These are phyloP conservation scores for Opisthocomus hoazin DNA, from an alignment of 2,113 vertebrate genomes.

Conservation along the genomic window DNA sequence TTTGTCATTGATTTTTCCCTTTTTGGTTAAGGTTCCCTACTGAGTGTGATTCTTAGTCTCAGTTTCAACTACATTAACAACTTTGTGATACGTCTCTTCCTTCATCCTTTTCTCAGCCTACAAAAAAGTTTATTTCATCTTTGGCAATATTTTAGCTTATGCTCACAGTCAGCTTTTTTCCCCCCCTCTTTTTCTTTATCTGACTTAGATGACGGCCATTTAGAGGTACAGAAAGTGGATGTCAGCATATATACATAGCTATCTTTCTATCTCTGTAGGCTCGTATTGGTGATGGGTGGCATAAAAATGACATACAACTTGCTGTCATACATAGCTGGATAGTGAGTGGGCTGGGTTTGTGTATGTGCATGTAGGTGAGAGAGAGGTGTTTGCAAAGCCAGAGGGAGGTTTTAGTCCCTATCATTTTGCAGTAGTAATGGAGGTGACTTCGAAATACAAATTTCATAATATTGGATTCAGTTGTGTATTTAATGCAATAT, in stretches of 20 bases:
- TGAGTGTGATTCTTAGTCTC: slow-evolving; percentile 19
- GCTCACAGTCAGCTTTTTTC: background rate
- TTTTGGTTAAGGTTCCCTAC: slow-evolving; percentile 34
- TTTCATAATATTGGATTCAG: background rate
- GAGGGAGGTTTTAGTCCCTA: background rate
- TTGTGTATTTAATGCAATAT: background rate
- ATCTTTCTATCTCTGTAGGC: background rate
- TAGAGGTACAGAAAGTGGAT: background rate
- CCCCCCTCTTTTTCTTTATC: background rate
- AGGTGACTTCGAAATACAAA: background rate
- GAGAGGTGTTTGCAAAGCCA: background rate
- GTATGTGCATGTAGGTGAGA: background rate
- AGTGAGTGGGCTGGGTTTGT: background rate
- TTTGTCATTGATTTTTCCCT: slow-evolving; percentile 57
- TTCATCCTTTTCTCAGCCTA: background rate
- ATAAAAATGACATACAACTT: background rate
- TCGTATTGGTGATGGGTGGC: background rate
- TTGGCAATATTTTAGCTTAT: background rate
- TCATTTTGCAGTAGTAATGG: background rate
- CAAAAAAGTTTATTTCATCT: background rate
- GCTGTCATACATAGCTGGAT: background rate
- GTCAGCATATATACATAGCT: background rate
- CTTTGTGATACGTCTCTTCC: background rate
- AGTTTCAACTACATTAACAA: slow-evolving; percentile 37
- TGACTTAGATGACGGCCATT: background rate